phyloP scores from a whole-genome alignment of 2,888 invertebrate species.

The Dynastes tityus region DNA sequence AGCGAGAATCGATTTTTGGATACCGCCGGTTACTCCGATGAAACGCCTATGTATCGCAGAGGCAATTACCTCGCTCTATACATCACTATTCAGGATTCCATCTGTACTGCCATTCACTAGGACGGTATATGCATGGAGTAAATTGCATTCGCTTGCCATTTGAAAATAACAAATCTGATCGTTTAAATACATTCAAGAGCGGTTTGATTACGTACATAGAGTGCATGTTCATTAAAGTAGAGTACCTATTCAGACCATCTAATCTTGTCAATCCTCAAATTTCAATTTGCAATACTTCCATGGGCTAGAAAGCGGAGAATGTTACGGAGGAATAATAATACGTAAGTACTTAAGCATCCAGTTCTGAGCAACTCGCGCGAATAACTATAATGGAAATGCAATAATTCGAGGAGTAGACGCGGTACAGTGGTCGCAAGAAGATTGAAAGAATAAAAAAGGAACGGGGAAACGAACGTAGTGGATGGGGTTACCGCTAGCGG shows the following conservation, averaged over 20 bases:
- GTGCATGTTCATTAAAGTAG: conserved; percentile 20
- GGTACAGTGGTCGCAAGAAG: neutral
- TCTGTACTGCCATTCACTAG: no score
- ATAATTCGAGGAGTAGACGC: conserved; percentile 19
- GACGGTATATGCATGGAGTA: neutral
- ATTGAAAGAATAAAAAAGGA: conserved; percentile 2
- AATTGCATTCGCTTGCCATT: neutral
- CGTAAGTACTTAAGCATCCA: conserved; percentile 22
- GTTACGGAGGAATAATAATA: conserved; percentile 20
- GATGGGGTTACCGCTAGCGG: conserved; percentile 46
- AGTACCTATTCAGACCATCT: conserved; percentile 24
- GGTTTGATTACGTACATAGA: conserved; percentile 22
- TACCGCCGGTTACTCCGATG: no score
- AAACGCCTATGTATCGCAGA: no score
- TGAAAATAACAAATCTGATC: neutral
- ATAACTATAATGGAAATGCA: conserved; percentile 40
- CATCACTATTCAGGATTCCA: no score
- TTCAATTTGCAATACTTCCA: conserved; percentile 19
- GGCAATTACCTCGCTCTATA: no score
- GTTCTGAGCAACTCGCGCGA: conserved; percentile 13
- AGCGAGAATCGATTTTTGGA: no score
- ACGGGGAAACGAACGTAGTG: conserved; percentile 23
- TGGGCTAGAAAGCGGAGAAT: neutral
- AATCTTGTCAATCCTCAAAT: conserved; percentile 20
- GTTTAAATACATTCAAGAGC: conserved; percentile 16